Percentiles rank a stretch among this genome's conserved stretches.
phyloP scores from a whole-genome alignment of 2,888 invertebrate species.

The Mechanitis mazaeus region DNA sequence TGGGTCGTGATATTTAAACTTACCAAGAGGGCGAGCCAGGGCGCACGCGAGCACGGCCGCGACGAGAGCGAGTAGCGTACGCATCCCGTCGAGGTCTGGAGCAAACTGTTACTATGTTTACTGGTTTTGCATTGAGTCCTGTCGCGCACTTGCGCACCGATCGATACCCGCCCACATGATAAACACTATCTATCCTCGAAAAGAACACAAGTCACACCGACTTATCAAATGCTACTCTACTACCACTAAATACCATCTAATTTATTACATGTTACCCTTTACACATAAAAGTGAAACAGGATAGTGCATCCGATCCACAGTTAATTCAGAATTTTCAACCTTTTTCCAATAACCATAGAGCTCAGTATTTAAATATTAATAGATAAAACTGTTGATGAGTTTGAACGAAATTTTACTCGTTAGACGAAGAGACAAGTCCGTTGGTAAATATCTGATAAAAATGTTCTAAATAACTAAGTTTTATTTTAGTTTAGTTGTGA shows the following conservation, averaged over 20 bases:
- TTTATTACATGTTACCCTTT: constrained; percentile 13
- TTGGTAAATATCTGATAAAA: constrained; percentile 8
- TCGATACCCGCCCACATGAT: constrained; percentile 72
- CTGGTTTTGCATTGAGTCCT: constrained; percentile 34
- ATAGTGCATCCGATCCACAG: constrained; percentile 23
- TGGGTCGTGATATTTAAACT: constrained; percentile 30
- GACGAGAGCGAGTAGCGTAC: constrained; percentile 42
- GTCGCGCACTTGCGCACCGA: constrained; percentile 62
- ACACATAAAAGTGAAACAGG: constrained; percentile 7
- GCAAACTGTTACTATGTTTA: constrained; percentile 46
- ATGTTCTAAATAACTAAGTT: too few relatives aligned
- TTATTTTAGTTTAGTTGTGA: too few relatives aligned
- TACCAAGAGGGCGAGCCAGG: constrained; percentile 52
- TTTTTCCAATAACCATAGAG: constrained; percentile 6
- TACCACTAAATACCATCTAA: constrained; percentile 11
- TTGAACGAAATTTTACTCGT: constrained; percentile 21
- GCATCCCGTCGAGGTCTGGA: constrained; percentile 43
- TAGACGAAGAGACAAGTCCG: constrained; percentile 15
- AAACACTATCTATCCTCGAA: constrained; percentile 31
- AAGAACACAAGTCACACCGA: constrained; percentile 16
- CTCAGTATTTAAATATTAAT: constrained; percentile 7
- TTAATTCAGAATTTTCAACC: constrained; percentile 5
- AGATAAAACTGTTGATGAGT: constrained; percentile 8
- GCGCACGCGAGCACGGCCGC: constrained; percentile 46
- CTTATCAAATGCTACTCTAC: constrained; percentile 9